These are phyloP conservation scores for Bombycilla garrulus DNA, from an alignment of 2,113 vertebrate genomes.

Conservation along the genomic window DNA sequence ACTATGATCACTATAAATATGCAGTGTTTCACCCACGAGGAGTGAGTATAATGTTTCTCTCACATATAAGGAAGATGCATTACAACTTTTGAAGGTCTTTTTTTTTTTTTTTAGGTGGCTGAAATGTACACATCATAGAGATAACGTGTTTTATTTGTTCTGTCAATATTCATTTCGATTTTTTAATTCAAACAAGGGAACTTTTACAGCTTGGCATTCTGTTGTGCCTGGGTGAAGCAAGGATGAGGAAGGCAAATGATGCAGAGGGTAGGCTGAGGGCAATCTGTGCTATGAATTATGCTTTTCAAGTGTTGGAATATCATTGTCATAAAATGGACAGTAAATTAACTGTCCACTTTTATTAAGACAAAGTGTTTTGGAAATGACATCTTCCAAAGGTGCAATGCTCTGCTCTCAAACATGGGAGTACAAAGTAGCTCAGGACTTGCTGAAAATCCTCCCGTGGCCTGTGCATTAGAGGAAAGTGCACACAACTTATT, in stretches of 20 bases:
- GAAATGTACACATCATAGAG: background rate
- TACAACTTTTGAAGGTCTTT: background rate
- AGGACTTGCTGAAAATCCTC: background rate
- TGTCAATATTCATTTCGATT: background rate
- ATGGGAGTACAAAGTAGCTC: background rate
- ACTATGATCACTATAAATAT: background rate
- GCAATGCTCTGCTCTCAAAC: background rate
- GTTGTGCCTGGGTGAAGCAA: background rate
- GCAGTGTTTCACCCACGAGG: background rate
- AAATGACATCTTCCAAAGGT: background rate
- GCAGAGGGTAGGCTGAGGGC: background rate
- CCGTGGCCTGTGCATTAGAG: rapidly evolving
- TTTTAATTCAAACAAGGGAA: background rate
- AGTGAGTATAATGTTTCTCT: background rate
- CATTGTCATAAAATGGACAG: background rate
- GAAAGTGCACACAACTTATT: background rate
- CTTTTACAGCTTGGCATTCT: background rate
- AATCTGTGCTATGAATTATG: background rate
- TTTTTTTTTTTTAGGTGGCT: background rate
- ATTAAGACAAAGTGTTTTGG: background rate
- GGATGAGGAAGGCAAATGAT: background rate
- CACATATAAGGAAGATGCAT: background rate
- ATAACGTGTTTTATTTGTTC: background rate
- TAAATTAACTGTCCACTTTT: background rate
- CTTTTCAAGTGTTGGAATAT: background rate